Evolutionary conservation across 2,888 invertebrate genomes (phyloP).

Genomic region (Plebejus anna): DNA sequence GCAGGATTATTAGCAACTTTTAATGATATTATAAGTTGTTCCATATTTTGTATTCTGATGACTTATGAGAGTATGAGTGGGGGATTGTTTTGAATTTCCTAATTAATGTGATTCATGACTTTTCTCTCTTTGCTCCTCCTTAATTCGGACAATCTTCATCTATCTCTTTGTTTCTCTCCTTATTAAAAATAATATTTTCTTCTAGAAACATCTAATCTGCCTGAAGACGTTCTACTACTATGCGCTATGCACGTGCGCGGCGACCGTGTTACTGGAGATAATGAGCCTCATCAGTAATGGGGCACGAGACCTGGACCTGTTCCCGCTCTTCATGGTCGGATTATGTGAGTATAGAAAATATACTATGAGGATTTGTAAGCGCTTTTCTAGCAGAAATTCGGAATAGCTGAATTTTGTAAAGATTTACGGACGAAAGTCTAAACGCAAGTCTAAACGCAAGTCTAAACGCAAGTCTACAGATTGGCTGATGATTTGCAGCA

Average conservation of each 20-base stretch:
- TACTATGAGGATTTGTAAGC: too few species aligned
- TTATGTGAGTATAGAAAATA: conserved; percentile 47
- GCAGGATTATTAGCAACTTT: too few species aligned
- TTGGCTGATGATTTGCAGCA: too few species aligned
- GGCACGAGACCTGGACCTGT: conserved; percentile 41
- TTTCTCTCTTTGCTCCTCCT: neutral
- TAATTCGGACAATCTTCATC: neutral
- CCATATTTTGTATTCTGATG: neutral
- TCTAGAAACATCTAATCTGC: conserved; percentile 51
- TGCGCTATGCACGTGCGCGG: conserved; percentile 48
- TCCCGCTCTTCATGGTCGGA: conserved; percentile 48
- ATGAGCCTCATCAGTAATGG: conserved; percentile 38
- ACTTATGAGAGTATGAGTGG: neutral
- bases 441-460: too few species aligned
- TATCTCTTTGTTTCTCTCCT: too few species aligned
- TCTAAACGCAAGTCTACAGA: too few species aligned
- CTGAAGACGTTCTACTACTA: conserved; percentile 59
- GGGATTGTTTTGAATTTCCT: too few species aligned
- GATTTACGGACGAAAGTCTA: too few species aligned
- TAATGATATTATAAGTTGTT: too few species aligned
- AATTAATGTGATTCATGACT: too few species aligned
- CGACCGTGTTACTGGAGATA: conserved; percentile 46
- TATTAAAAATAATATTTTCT: conserved; percentile 33
- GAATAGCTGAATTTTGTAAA: too few species aligned
- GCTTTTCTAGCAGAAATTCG: too few species aligned